Percentiles rank a stretch among this genome's conserved stretches.
Evolutionary conservation across 2,797 vertebrate species (phyloP).

Genomic region (Pampus argenteus): DNA sequence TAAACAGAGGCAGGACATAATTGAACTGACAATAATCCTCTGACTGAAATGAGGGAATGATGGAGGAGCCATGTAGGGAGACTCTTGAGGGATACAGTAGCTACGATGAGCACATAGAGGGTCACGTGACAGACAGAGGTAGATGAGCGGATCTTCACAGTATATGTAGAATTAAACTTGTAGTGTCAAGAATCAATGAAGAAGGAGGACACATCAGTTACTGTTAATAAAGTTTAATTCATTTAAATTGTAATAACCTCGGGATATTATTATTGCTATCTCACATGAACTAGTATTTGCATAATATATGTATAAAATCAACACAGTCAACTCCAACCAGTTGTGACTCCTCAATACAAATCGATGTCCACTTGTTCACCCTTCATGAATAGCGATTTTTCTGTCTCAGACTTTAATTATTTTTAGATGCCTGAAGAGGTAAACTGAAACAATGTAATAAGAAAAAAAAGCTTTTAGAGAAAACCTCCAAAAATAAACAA

Average conservation of each 20-base stretch:
- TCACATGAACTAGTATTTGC: not conserved
- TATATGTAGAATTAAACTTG: not conserved
- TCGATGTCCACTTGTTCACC: not conserved
- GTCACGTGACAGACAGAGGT: slow-evolving; percentile 15
- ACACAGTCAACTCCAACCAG: not conserved
- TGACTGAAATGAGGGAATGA: slow-evolving; percentile 43
- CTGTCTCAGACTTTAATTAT: not conserved
- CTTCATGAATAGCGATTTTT: not conserved
- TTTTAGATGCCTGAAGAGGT: not conserved
- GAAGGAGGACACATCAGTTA: too few species aligned
- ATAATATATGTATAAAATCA: not conserved
- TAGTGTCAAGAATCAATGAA: not conserved
- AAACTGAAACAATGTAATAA: too few species aligned
- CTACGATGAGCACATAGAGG: not conserved
- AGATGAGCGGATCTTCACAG: not conserved
- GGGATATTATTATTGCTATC: not conserved
- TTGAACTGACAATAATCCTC: slow-evolving; percentile 62
- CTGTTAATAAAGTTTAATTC: too few species aligned
- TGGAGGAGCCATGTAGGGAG: slow-evolving; percentile 18
- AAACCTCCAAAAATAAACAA: too few species aligned
- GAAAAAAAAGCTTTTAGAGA: too few species aligned
- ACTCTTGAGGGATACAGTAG: slow-evolving; percentile 27
- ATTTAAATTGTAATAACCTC: not conserved
- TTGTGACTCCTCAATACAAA: not conserved
- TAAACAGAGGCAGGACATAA: slow-evolving; percentile 59